Base-by-base conservation (phyloP, 2,888 invertebrate genomes). In the Pemphredon lugubris region DNA sequence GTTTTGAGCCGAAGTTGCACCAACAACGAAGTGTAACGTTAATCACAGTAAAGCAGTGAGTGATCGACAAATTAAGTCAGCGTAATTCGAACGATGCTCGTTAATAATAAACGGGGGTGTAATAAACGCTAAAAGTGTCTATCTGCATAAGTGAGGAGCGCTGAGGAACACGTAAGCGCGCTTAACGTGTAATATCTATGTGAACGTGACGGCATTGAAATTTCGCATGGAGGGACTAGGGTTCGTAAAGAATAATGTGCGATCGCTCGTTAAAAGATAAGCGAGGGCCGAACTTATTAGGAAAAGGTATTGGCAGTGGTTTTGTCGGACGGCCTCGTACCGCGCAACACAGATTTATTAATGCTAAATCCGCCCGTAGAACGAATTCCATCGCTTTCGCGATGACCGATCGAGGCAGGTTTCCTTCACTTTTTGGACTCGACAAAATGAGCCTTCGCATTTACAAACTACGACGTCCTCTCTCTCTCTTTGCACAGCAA, bases 1-100 rank as follows among this genome's bases (percentile, higher is more conserved):
- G 50, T 47, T 72, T 72, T 73, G 68, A 69, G 67, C 68, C 57
- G 66, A 76, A 73, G 68, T 68, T 78, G 63, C 59, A 70, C 48
- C 53, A 53, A 65, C 61, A 59, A 65, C 34, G 44, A 50, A 63
- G 50, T 37, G 53, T 26, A 68, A 63, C 58, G 45, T 48, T 63
- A 44, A 70, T 75, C 59, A 60, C 72, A 59, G 73, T 47, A 37
- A 50, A 75, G 61, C 73, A 44, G 45, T 57, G 40, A 51, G 66
- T 51, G 39, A 23, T 26, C 39, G 44, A 63, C 42, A 60, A 76
- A 53, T 60, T 51, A 63, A 57, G 39, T 59, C 54, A 32, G 39
- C 26, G 61, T 44, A 60, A 51, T 32, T 51, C 44, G 51, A 16
- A 20, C 34, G 34, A 51, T 51, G 14, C 44, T 20, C 30, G 14